phyloP scores from a whole-genome alignment of 1,140 invertebrate species.

The Hirudo medicinalis region DNA sequence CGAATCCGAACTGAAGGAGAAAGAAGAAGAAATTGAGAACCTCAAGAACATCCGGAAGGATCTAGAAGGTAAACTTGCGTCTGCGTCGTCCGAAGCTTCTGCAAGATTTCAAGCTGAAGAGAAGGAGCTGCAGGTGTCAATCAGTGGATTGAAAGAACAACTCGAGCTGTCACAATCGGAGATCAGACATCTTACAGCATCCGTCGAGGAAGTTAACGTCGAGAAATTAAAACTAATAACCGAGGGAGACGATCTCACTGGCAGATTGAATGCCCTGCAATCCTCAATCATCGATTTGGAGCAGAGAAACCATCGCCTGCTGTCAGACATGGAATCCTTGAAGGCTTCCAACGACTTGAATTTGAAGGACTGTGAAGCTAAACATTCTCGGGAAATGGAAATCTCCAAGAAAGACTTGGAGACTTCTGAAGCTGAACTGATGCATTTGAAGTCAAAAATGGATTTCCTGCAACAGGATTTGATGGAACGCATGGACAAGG shows the following conservation, averaged over 20 bases:
- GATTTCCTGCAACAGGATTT: background rate
- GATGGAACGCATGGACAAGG: too few species aligned
- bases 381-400: background rate
- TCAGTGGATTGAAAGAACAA: background rate
- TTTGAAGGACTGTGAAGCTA: too few species aligned
- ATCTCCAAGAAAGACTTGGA: conserved; percentile 1
- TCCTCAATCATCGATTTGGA: too few species aligned
- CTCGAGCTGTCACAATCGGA: background rate
- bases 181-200: background rate
- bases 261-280: background rate
- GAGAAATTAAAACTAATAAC: background rate
- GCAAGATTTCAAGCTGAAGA: background rate
- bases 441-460: conserved; percentile 2
- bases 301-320: too few species aligned
- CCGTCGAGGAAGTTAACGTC: background rate
- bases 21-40: background rate
- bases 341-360: too few species aligned
- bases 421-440: conserved; percentile 12
- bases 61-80: background rate
- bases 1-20: background rate
- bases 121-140: background rate
- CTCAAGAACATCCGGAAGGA: background rate
- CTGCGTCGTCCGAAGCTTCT: background rate
- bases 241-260: background rate
- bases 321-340: too few species aligned